These are phyloP conservation scores for Clarias magur DNA, from an alignment of 2,113 vertebrate genomes.

Conservation along the genomic window DNA sequence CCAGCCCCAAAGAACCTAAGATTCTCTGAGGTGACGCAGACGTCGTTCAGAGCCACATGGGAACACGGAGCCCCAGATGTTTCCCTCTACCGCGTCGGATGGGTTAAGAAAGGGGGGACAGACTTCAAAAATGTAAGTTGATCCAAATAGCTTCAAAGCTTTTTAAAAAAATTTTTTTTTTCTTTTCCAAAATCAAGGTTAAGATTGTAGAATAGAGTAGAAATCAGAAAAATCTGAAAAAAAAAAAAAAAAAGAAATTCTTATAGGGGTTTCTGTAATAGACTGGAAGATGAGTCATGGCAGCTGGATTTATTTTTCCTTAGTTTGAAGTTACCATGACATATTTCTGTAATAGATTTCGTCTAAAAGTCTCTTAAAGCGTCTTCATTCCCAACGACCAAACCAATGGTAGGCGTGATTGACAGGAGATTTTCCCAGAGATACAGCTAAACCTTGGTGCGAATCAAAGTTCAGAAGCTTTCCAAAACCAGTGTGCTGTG, in stretches of 20 bases:
- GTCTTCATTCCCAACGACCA: neutral
- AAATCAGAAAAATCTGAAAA: neutral
- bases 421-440: neutral
- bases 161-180: no score
- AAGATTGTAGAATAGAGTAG: neutral
- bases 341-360: neutral
- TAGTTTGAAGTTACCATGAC: no score
- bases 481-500: neutral
- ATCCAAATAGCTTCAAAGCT: neutral
- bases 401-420: neutral
- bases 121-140: conserved; percentile 65
- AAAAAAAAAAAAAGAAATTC: neutral
- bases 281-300: no score
- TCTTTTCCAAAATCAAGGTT: neutral
- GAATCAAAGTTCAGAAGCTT: neutral
- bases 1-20: conserved; percentile 86
- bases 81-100: conserved; percentile 86
- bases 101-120: conserved; percentile 73
- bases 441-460: neutral
- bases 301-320: no score
- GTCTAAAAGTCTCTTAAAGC: neutral
- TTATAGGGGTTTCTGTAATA: neutral
- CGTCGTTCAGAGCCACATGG: conserved; percentile 88
- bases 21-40: conserved; percentile 82
- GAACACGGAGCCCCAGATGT: conserved; percentile 91